Percentiles rank a stretch among this genome's conserved stretches.
These are phyloP conservation scores for Dendrophyllia cribrosa DNA, from an alignment of 64 coral and sea anemone genomes.

Conservation along the genomic window DNA sequence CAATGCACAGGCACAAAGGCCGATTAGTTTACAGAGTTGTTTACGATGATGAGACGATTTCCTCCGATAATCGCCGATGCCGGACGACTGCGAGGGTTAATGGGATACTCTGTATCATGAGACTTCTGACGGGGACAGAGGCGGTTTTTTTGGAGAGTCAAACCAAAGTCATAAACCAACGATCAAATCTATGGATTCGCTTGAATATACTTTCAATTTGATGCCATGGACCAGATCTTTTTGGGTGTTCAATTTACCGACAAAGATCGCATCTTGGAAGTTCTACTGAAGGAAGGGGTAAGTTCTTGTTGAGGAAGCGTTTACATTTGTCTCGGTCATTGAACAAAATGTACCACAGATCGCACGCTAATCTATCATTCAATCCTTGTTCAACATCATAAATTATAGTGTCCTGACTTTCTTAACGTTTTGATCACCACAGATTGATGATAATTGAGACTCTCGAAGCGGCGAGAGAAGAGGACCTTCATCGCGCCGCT, in stretches of 20 bases:
- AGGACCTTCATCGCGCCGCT: background rate
- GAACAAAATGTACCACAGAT: too few species aligned
- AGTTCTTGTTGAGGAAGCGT: background rate
- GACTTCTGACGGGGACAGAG: background rate
- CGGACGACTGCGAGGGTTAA: background rate
- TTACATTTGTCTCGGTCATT: too few species aligned
- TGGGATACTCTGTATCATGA: slow-evolving; percentile 1
- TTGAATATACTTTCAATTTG: background rate
- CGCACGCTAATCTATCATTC: too few species aligned
- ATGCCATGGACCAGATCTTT: background rate
- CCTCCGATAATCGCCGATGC: background rate
- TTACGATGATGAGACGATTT: background rate
- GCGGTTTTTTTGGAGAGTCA: slow-evolving; percentile 5
- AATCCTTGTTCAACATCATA: background rate
- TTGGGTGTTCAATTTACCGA: background rate
- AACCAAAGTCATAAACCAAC: too few species aligned
- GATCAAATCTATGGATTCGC: background rate
- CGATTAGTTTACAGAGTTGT: background rate
- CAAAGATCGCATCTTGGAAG: slow-evolving; percentile 7
- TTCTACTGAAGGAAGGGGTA: slow-evolving; percentile 14
- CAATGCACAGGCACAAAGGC: background rate
- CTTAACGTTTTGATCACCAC: slow-evolving; percentile 15
- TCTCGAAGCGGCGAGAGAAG: slow-evolving; percentile 2
- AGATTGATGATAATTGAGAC: slow-evolving; percentile 38
- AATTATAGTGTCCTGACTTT: slow-evolving; percentile 15